Conservation (phyloP, 2,888 invertebrate species). For the Lucinisca nassula region DNA sequence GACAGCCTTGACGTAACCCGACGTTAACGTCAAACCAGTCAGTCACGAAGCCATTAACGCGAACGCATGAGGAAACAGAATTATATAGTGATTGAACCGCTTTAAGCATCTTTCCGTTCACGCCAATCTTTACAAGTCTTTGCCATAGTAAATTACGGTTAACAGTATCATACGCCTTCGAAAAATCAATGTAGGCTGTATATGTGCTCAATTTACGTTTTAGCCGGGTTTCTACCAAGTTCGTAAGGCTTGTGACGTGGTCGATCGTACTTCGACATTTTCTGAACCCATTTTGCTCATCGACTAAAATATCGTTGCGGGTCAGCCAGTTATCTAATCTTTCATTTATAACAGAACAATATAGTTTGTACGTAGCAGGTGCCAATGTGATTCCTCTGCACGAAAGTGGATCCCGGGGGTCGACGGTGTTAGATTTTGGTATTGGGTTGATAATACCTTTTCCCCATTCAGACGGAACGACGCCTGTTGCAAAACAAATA, state of each 20-base stretch:
- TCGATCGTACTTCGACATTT: constrained; percentile 10
- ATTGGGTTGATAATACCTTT: neutral
- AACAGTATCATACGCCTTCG: neutral
- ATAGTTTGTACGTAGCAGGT: constrained; percentile 2
- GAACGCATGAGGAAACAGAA: neutral
- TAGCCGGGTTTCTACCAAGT: neutral
- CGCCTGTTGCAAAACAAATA: neutral
- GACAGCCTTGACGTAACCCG: constrained; percentile 10
- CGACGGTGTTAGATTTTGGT: neutral
- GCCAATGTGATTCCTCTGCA: constrained; percentile 20
- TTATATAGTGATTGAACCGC: constrained; percentile 5
- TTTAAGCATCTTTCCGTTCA: neutral
- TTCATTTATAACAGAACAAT: constrained; percentile 19
- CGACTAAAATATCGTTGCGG: neutral
- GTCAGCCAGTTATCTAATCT: neutral
- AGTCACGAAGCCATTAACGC: neutral
- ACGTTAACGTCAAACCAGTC: constrained; percentile 17
- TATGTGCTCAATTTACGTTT: neutral
- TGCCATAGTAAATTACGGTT: neutral
- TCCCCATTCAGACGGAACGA: neutral
- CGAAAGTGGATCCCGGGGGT: neutral
- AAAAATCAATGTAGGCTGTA: neutral
- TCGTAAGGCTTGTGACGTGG: constrained; percentile 16
- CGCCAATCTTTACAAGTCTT: neutral
- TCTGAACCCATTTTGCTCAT: constrained; percentile 40